Conservation (phyloP, 2,797 vertebrate genomes). For the Sebastes baramenuke region DNA sequence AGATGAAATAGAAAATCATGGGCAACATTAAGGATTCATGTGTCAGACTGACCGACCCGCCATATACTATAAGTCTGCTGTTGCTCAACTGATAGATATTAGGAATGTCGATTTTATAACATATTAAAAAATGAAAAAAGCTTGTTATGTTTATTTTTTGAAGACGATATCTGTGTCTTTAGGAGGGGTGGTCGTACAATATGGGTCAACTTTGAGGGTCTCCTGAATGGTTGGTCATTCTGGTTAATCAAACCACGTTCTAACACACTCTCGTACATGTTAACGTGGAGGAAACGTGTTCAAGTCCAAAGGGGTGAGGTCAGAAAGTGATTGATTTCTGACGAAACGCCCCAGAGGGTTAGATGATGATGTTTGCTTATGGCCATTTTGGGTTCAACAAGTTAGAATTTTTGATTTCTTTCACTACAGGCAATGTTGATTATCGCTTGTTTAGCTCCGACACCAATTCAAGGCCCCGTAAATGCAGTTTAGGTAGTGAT, state of each 20-base stretch:
- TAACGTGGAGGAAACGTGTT: too few species aligned
- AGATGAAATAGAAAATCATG: background rate
- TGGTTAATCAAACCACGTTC: too few species aligned
- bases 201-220: background rate
- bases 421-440: too few species aligned
- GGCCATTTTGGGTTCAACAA: too few species aligned
- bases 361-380: background rate
- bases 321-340: background rate
- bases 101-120: too few species aligned
- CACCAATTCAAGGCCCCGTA: background rate
- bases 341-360: background rate
- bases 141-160: background rate
- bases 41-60: background rate
- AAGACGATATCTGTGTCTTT: background rate
- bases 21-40: background rate
- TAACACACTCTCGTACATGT: too few species aligned
- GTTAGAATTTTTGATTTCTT: too few species aligned
- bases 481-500: background rate
- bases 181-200: background rate
- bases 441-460: background rate
- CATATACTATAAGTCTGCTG: background rate
- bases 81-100: background rate
- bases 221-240: background rate
- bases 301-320: background rate
- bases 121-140: too few species aligned